These are phyloP conservation scores for Trichacis sp. DNA, from an alignment of 2,888 invertebrate genomes.

Conservation along the genomic window DNA sequence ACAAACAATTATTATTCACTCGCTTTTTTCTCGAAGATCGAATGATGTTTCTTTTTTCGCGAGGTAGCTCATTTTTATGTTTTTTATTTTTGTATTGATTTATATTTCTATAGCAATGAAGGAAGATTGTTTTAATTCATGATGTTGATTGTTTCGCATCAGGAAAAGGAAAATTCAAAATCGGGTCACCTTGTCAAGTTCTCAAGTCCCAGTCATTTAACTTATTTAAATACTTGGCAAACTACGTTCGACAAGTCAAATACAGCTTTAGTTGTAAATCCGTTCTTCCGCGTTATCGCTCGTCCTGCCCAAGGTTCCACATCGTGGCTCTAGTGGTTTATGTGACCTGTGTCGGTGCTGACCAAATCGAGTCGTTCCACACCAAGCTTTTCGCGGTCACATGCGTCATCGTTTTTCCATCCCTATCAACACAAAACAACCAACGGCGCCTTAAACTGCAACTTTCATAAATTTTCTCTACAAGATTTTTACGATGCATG, in stretches of 20 bases:
- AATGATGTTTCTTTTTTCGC: no score
- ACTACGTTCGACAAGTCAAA: constrained; percentile 37
- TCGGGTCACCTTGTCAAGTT: not conserved
- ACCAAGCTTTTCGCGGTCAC: constrained; percentile 19
- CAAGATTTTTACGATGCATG: no score
- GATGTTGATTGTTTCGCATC: no score
- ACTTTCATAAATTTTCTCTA: no score
- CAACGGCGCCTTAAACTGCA: no score
- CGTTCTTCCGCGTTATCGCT: constrained; percentile 31
- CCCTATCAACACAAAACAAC: no score
- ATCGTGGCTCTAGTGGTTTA: constrained; percentile 36
- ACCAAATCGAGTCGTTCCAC: constrained; percentile 23
- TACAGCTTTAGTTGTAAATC: constrained; percentile 20
- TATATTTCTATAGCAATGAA: no score
- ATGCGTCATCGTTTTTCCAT: constrained; percentile 25
- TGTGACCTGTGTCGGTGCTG: constrained; percentile 24
- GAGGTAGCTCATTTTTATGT: no score
- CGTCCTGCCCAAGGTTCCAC: constrained; percentile 27
- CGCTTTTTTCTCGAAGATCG: no score
- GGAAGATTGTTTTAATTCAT: no score
- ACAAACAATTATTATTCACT: no score
- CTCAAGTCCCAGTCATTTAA: not conserved
- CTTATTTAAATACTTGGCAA: constrained; percentile 13
- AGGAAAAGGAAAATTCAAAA: not conserved
- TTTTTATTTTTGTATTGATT: no score